Conservation (phyloP, 2,888 invertebrate species). For the Crepidodera aurea region DNA sequence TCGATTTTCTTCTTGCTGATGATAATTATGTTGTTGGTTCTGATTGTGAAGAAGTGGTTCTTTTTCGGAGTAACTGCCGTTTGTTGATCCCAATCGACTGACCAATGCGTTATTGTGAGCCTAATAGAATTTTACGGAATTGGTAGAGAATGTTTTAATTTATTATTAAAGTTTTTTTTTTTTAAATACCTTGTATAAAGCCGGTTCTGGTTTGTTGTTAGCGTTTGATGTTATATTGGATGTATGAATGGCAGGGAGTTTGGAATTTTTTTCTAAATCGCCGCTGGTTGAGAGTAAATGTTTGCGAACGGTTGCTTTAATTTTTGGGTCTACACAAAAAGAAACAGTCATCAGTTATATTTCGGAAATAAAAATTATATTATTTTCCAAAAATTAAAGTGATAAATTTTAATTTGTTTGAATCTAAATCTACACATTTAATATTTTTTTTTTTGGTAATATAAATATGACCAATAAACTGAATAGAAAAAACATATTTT, state of each 20-base stretch:
- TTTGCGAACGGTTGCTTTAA: slow-evolving; percentile 81
- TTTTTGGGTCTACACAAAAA: slow-evolving; percentile 76
- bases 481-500: no score
- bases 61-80: slow-evolving; percentile 64
- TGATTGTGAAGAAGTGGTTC: slow-evolving; percentile 40
- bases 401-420: no score
- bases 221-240: slow-evolving; percentile 22
- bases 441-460: no score
- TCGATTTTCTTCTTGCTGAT: slow-evolving; percentile 52
- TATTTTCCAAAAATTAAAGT: no score
- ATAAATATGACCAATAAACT: no score
- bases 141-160: no score
- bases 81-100: slow-evolving; percentile 52
- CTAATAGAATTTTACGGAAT: no score
- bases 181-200: slow-evolving; percentile 30
- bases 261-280: slow-evolving; percentile 55
- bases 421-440: no score
- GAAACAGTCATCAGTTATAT: no score
- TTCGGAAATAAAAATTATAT: slow-evolving; percentile 4
- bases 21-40: slow-evolving; percentile 3
- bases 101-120: slow-evolving; percentile 49
- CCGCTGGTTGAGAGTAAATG: slow-evolving; percentile 69
- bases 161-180: no score
- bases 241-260: slow-evolving; percentile 60
- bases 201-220: slow-evolving; percentile 40